A percentile compares a stretch with the other conserved stretches of the same genome.
Evolutionary conservation across 2,797 vertebrate species (phyloP).

Genomic region (Sarcophilus harrisii): DNA sequence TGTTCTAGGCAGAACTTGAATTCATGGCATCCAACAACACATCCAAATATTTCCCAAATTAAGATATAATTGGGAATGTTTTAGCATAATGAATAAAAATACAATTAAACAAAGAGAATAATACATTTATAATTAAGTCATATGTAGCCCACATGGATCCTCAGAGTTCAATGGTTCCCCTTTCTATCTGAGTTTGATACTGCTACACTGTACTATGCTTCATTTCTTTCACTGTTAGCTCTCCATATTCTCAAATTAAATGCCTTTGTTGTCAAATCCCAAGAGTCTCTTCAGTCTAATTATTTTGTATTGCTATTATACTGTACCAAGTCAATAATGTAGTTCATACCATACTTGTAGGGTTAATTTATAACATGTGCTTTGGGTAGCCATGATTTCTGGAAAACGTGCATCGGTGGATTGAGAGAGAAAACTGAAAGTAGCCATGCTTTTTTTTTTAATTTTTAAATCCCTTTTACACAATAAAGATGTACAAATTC

Average conservation of each 20-base stretch:
- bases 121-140: background rate
- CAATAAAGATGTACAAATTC: background rate
- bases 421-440: background rate
- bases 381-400: conserved; percentile 4
- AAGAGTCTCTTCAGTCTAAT: background rate
- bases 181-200: background rate
- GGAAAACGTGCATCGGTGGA: background rate
- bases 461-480: background rate
- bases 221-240: background rate
- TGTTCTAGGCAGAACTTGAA: background rate
- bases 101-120: background rate
- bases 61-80: background rate
- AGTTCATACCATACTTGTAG: background rate
- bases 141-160: background rate
- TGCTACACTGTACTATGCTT: background rate
- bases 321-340: background rate
- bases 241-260: background rate
- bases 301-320: background rate
- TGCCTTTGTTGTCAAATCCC: background rate
- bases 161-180: background rate
- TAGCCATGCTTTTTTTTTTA: too few species aligned
- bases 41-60: background rate
- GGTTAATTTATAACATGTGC: background rate
- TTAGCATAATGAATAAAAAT: background rate
- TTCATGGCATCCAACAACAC: background rate